Evolutionary conservation across 2,888 invertebrate species (phyloP), one percentile per base, ranked within the genome.

Genomic region (Drymonia ruficornis): DNA sequence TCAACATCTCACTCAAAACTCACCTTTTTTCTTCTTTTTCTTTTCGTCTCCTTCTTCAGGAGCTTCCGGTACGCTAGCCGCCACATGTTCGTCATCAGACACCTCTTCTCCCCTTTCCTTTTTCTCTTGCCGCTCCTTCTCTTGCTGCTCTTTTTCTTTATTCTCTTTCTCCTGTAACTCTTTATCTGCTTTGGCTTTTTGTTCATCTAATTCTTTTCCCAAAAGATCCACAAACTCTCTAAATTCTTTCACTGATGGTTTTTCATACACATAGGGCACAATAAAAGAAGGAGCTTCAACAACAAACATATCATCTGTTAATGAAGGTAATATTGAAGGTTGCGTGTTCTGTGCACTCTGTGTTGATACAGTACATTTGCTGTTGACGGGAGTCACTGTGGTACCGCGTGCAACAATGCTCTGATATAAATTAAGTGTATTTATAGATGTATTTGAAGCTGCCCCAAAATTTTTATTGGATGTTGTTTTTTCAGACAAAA

Each of bases 211-310:
- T 74, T 95, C 94, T 62, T 94, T 94, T 38, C 94, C 95, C 61
- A 96, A 87, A 70, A 94, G 93, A 36, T 92, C 92, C 31, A 97
- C 94, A 80, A 96, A 96, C 64, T 96, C 95, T 79, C 95, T 96
- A 61, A 98, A 94, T 55, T 96, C 96, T 73, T 96, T 95, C 6
- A 96, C 84, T 1, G 98, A 97, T 11, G 97, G 97, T 81, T 98
- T 98, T 82, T 98, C 98, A 86, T 98, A 98, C 19, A 98, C 97
- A 82, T 98, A 98, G 47, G 98, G 98, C 68, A 98, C 98, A 79
- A 98, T 97, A 80, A 98, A 98, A 19, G 97, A 98, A 7, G 98
- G 98, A 29, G 98, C 98, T 86, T 98, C 98, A 11, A 98, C 96
- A 12, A 98, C 97, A 83, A 96, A 98, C 96, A 98, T 98, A 73